A percentile compares a stretch with the other conserved stretches of the same genome.
Conservation (phyloP, 2,888 invertebrate genomes). For the Eugnorisma glareosa region DNA sequence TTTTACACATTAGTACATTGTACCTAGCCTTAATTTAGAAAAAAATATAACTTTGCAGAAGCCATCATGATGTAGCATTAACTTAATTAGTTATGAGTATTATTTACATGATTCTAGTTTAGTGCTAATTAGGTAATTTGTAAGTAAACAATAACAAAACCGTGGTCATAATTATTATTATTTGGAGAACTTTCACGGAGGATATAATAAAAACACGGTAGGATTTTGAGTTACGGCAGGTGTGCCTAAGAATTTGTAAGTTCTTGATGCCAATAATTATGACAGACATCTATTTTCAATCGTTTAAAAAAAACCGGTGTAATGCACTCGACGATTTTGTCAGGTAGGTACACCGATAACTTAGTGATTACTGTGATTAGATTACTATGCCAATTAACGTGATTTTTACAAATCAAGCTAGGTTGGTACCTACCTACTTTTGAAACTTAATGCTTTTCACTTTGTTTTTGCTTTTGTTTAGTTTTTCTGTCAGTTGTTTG, state of each 20-base stretch:
- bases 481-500: neutral
- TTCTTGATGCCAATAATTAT: neutral
- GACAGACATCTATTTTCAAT: neutral
- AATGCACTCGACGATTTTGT: neutral
- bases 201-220: neutral
- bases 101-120: neutral
- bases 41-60: neutral
- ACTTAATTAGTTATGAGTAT: neutral
- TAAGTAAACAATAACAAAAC: constrained; percentile 16
- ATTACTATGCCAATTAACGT: neutral
- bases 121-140: neutral
- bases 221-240: neutral
- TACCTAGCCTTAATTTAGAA: neutral
- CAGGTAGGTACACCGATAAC: neutral
- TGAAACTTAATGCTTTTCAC: neutral
- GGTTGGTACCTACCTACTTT: neutral
- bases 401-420: neutral
- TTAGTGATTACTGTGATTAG: neutral
- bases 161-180: neutral
- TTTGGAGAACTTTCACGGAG: neutral
- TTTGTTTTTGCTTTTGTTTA: neutral
- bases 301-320: neutral
- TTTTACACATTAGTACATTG: constrained; percentile 21
- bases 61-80: neutral
- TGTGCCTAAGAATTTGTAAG: neutral